Percentiles rank a stretch among this genome's conserved stretches.
These are phyloP conservation scores for Corapipo altera DNA, from an alignment of 2,113 vertebrate species.

Conservation along the genomic window DNA sequence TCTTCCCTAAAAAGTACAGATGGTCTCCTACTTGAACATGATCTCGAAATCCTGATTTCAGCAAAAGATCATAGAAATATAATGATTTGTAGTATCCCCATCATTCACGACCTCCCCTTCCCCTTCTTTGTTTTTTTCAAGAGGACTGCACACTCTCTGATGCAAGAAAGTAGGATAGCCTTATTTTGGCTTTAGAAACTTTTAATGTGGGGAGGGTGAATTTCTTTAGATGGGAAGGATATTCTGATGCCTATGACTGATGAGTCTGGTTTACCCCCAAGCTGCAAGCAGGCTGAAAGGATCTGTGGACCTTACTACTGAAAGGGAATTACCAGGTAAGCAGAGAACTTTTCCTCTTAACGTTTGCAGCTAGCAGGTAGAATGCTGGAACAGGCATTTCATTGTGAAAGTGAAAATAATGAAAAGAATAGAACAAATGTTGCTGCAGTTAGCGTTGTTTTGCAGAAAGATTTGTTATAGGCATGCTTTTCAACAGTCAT, in stretches of 20 bases:
- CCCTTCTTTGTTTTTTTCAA: neutral
- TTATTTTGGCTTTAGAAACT: conserved; percentile 3
- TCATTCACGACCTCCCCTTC: neutral
- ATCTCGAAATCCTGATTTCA: neutral
- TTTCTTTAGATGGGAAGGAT: neutral
- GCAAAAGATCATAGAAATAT: neutral
- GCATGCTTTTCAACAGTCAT: neutral
- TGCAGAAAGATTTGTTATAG: neutral
- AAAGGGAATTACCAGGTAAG: conserved; percentile 55
- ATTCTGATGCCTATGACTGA: conserved; percentile 4
- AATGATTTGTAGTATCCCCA: neutral
- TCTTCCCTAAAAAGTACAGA: neutral
- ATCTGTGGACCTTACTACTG: conserved; percentile 52
- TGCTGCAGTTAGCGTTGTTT: neutral
- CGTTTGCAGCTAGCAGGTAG: conserved; percentile 2
- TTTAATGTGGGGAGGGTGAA: neutral
- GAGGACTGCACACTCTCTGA: neutral
- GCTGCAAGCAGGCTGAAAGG: conserved; percentile 56
- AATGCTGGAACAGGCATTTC: neutral
- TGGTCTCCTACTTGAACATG: neutral
- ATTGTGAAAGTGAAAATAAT: neutral
- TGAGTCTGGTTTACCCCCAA: conserved; percentile 55
- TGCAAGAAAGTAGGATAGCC: neutral
- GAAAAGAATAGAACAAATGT: neutral
- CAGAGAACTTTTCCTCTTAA: conserved; percentile 28